Percentiles rank a stretch among this genome's conserved stretches.
These are phyloP conservation scores for Podarcis raffonei DNA, from an alignment of 2,113 vertebrate genomes.

Conservation along the genomic window DNA sequence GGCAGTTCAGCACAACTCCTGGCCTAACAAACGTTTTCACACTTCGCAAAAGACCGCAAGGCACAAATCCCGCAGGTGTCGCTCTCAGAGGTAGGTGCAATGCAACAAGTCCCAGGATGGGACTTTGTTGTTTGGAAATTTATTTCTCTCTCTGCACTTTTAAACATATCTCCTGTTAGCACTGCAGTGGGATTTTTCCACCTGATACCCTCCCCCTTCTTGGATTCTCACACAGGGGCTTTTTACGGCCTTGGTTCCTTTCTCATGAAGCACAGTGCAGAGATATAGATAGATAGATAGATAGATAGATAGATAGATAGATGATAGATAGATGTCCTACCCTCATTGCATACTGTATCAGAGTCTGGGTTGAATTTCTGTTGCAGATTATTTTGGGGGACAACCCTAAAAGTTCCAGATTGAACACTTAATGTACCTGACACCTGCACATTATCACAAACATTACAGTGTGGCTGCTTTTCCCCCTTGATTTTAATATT, in stretches of 20 bases:
- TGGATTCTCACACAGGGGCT: background rate
- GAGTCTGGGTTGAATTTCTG: too few species aligned
- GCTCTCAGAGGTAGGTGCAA: conserved; percentile 21
- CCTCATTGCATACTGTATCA: too few species aligned
- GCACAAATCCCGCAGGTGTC: background rate
- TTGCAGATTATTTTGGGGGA: background rate
- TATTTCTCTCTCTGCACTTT: background rate
- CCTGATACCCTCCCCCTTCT: too few species aligned
- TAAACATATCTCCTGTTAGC: background rate
- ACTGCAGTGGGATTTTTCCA: background rate
- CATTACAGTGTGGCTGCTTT: background rate
- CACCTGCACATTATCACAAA: background rate
- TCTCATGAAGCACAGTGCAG: background rate
- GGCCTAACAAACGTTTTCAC: background rate
- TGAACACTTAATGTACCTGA: too few species aligned
- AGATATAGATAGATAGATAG: background rate
- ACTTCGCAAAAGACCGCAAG: background rate
- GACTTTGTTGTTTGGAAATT: background rate
- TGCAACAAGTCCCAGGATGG: rapidly evolving
- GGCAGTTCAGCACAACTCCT: too few species aligned
- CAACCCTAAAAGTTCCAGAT: background rate
- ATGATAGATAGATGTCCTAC: too few species aligned
- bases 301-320: background rate
- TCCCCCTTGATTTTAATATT: too few species aligned
- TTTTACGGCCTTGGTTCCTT: background rate